Evolutionary conservation across 2,888 invertebrate genomes (phyloP), one percentile per base, ranked within the genome.

Genomic region (Ophonus ardosiacus): DNA sequence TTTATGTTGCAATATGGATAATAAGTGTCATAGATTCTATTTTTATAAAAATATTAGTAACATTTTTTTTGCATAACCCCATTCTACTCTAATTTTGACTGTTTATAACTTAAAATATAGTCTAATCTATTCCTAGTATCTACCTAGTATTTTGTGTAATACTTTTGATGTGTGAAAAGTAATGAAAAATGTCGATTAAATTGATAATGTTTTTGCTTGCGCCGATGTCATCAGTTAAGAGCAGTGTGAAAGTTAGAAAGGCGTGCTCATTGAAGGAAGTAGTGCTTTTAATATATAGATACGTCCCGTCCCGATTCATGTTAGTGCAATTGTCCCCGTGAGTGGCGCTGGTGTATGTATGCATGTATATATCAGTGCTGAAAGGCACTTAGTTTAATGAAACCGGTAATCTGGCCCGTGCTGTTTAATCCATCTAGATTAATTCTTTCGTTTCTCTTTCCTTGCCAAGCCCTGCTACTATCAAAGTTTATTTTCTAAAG

Each of bases 351-450:
- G 61, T 78, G 59, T 78, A 78, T 57, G 78, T 78, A 80, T 80
- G 80, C 59, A 80, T 61, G 80, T 80, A 61, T 80, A 80, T 80
- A 80, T 59, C 59, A 80, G 78, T 59, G 80, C 59, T 80, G 80
- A 80, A 80, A 80, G 80, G 80, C 80, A 80, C 80, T 80, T 80
- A 80, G 61, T 59, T 59, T 80, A 80, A 80, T 80, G 80, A 80
- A 80, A 80, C 78, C 40, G 80, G 80, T 80, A 80, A 80, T 80
- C 80, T 80, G 63, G 80, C 59, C 80, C 61, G 80, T 80, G 61
- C 80, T 80, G 80, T 81, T 81, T 81, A 81, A 81, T 81, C 81
- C 59, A 81, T 81, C 81, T 81, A 68, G 81, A 81, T 81, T 65
- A 65, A 81, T 81, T 81, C 81, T 57, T 81, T 71, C 81, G 56